A percentile compares a stretch with the other conserved stretches of the same genome.
phyloP scores from a whole-genome alignment of 2,113 vertebrate genomes.

The Zootoca vivipara region DNA sequence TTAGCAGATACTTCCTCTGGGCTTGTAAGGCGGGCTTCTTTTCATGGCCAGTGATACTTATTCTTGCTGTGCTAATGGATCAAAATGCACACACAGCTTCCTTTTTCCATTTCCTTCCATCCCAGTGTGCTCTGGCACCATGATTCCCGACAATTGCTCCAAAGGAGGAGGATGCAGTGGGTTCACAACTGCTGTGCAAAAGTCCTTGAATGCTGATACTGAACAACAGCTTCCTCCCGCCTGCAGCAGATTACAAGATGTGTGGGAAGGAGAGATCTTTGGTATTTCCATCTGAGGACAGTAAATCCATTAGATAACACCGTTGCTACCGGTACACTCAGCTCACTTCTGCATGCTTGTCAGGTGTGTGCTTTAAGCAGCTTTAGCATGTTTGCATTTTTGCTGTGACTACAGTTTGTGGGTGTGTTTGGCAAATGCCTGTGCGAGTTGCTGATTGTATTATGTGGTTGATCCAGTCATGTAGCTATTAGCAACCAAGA shows the following conservation, averaged over 20 bases:
- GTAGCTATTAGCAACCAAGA: not conserved
- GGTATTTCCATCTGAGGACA: slow-evolving; percentile 21
- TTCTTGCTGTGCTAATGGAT: fast-evolving
- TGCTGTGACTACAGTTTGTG: slow-evolving; percentile 34
- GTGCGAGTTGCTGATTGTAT: slow-evolving; percentile 9
- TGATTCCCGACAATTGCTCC: slow-evolving; percentile 22
- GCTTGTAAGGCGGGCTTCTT: not conserved
- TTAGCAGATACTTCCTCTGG: not conserved
- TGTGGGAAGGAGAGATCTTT: not conserved
- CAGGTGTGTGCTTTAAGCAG: slow-evolving; percentile 52
- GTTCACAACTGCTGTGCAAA: not conserved
- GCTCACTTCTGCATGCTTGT: not conserved
- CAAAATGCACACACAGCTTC: not conserved
- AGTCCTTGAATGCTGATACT: fast-evolving
- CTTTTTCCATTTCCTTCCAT: not conserved
- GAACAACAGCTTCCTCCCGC: not conserved
- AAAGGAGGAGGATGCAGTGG: not conserved
- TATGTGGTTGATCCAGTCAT: not conserved
- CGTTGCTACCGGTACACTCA: slow-evolving; percentile 38
- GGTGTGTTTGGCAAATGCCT: not conserved
- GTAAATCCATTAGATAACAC: slow-evolving; percentile 55
- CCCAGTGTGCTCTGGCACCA: not conserved
- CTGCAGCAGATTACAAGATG: not conserved
- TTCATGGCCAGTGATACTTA: not conserved
- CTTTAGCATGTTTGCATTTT: slow-evolving; percentile 46